Base-by-base conservation (phyloP, 1,140 invertebrate species). In the Zophobas morio region DNA sequence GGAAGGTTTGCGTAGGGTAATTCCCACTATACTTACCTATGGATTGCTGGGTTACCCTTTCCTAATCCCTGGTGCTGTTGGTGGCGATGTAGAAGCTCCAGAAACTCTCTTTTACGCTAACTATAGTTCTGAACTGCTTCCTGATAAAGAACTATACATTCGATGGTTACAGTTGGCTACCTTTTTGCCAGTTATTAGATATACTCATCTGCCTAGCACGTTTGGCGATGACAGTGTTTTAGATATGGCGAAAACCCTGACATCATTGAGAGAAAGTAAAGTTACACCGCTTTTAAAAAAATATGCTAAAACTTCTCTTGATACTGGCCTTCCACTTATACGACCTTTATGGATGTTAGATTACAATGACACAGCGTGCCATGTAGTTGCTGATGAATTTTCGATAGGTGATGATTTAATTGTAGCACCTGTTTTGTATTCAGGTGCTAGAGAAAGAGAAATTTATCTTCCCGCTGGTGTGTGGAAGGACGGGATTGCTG, bases 121-220 rank as follows among this genome's bases (percentile, higher is more conserved):
- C 70, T 83, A 84, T 3, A 87, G 86, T 1, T 63, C 77, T 70
- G 89, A 90, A 42, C 88, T 87, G 46, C 81, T 95, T 8, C 95
- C 95, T 0, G 94, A 96, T 71, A 90, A 92, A 79, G 96, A 99
- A 84, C 87, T 99, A 3, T 99, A 96, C 83, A 93, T 98, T 57
- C 89, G 98, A 60, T 99, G 98, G 98, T 86, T 98, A n/a, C 95
- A 98, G 84, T 87, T 97, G 76, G 93, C 95, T n/a, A 94, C 95
- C 0, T 98, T 98, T 84, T 84, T 99, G 56, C 96, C 97, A 0
- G 94, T 96, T 0, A 94, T 99, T 84, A 94, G 97, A 84, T 98
- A 97, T 80, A 96, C 95, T 0, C 92, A 96, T 82, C 86, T 96
- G 2, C 97, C 97, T 0, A 96, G 93, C 83, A 94, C 96, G 82